Percentiles rank a stretch among this genome's conserved stretches.
Evolutionary conservation across 1,140 invertebrate genomes (phyloP).

Genomic region (Dendroctonus valens): DNA sequence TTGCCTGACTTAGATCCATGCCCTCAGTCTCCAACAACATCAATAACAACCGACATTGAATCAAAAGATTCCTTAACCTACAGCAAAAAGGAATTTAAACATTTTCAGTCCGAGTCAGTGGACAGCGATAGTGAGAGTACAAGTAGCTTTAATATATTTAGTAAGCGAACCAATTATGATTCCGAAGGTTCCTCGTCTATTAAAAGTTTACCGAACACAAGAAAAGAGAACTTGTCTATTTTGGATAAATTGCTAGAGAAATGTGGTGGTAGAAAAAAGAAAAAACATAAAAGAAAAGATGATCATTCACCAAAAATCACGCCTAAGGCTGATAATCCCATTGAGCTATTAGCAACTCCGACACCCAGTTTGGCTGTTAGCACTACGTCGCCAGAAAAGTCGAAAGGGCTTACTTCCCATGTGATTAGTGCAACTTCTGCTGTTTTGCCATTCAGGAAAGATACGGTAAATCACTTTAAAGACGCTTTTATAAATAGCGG

Average conservation of each 20-base stretch:
- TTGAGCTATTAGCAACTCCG: conserved; percentile 61
- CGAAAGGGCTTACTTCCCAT: conserved; percentile 54
- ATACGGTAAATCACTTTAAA: conserved; percentile 67
- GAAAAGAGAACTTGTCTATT: conserved; percentile 60
- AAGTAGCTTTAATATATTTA: conserved; percentile 59
- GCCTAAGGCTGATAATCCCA: conserved; percentile 54
- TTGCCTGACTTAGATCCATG: conserved; percentile 72
- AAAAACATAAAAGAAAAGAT: conserved; percentile 56
- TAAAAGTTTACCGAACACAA: conserved; percentile 44
- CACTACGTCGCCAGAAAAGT: conserved; percentile 51
- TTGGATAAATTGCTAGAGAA: conserved; percentile 64
- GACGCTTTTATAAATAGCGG: conserved; percentile 67
- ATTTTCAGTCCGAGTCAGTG: conserved; percentile 53
- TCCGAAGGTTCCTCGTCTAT: conserved; percentile 61
- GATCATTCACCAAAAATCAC: conserved; percentile 56
- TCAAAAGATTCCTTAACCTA: conserved; percentile 30
- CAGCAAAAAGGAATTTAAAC: conserved; percentile 28
- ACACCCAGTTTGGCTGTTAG: conserved; percentile 54
- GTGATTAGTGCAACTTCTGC: conserved; percentile 55
- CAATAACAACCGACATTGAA: conserved; percentile 55
- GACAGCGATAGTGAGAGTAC: conserved; percentile 69
- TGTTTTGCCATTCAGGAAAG: conserved; percentile 65
- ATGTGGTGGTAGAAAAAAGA: conserved; percentile 59
- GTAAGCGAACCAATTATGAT: conserved; percentile 62
- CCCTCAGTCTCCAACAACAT: conserved; percentile 63